These are phyloP conservation scores for Antheraea assamensis DNA, from an alignment of 2,888 invertebrate genomes.

Conservation along the genomic window DNA sequence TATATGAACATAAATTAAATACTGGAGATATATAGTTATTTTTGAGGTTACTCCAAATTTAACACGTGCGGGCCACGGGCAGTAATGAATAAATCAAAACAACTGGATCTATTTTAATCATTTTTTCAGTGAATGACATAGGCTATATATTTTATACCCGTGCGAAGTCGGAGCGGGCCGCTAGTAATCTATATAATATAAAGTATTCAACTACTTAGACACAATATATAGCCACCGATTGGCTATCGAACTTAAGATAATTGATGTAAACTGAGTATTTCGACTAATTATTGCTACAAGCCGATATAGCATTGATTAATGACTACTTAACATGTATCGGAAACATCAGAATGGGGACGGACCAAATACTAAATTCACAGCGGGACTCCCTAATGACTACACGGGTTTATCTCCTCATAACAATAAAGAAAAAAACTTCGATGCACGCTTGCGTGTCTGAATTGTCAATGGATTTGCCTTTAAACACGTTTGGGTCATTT, in stretches of 20 bases:
- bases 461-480: not conserved
- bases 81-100: too few species aligned
- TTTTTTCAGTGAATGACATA: too few species aligned
- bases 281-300: not conserved
- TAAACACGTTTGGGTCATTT: not conserved
- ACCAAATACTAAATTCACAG: slow-evolving; percentile 12
- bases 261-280: not conserved
- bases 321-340: not conserved
- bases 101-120: too few species aligned
- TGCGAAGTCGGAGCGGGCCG: too few species aligned
- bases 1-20: too few species aligned
- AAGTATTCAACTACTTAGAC: too few species aligned
- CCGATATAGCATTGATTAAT: slow-evolving; percentile 1
- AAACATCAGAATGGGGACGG: slow-evolving; percentile 12
- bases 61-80: too few species aligned
- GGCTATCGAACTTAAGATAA: not conserved
- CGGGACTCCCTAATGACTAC: slow-evolving; percentile 15
- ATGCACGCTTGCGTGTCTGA: slow-evolving; percentile 2
- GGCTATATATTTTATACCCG: too few species aligned
- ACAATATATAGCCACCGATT: too few species aligned
- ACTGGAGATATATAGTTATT: too few species aligned
- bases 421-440: not conserved
- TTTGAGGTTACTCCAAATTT: too few species aligned
- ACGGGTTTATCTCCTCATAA: slow-evolving; percentile 4
- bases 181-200: too few species aligned